Percentiles rank a stretch among this genome's conserved stretches.
phyloP scores from a whole-genome alignment of 2,888 invertebrate species.

The Erebia aethiops region DNA sequence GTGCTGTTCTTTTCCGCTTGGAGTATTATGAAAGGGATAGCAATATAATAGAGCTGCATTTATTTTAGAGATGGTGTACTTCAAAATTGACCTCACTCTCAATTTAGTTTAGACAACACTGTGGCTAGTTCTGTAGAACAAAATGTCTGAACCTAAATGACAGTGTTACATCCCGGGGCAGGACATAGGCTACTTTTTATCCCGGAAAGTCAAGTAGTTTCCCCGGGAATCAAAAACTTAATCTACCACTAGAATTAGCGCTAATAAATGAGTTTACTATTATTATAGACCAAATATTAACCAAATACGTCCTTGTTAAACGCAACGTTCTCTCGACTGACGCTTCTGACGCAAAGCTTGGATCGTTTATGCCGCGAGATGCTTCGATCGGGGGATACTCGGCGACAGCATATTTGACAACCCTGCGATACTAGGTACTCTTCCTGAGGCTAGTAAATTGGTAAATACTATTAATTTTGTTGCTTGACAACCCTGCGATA shows the following conservation, averaged over 20 bases:
- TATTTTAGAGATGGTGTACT: no score
- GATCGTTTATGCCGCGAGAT: constrained; percentile 53
- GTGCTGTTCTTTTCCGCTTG: no score
- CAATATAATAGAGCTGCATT: no score
- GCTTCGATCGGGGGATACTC: constrained; percentile 48
- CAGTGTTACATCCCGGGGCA: no score
- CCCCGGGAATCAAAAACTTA: not conserved
- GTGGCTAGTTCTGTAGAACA: no score
- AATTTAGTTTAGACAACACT: no score
- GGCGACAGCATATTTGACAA: constrained; percentile 50
- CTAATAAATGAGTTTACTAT: no score
- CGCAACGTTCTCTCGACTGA: constrained; percentile 50
- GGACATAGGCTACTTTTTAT: no score
- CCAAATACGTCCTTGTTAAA: constrained; percentile 51
- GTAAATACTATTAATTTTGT: not conserved
- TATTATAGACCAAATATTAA: constrained; percentile 38
- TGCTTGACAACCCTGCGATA: constrained; percentile 60
- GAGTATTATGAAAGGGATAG: no score
- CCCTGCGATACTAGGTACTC: constrained; percentile 65
- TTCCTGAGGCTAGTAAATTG: constrained; percentile 53
- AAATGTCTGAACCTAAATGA: no score
- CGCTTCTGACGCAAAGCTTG: constrained; percentile 51
- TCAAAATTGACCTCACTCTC: no score
- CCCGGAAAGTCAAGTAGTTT: no score
- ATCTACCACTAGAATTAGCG: not conserved